Percentiles rank a stretch among this genome's conserved stretches.
Evolutionary conservation across 2,113 vertebrate genomes (phyloP).

Genomic region (Crotophaga sulcirostris): DNA sequence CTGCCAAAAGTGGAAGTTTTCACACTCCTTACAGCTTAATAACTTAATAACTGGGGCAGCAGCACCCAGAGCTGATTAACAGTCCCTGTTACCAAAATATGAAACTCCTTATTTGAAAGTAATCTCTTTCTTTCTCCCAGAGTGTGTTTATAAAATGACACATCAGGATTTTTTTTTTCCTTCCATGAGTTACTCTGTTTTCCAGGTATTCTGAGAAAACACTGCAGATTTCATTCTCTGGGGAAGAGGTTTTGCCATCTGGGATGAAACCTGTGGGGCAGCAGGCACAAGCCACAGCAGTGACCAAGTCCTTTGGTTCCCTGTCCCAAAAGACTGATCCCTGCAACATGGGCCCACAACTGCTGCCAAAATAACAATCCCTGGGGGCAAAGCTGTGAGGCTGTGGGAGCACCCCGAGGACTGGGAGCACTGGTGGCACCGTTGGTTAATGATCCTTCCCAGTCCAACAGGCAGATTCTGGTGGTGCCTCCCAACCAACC

Average conservation of each 20-base stretch:
- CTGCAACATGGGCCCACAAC: not conserved
- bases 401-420: accelerated
- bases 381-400: not conserved
- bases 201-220: not conserved
- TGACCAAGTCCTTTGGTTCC: not conserved
- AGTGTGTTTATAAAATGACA: not conserved
- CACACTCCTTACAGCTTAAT: not conserved
- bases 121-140: not conserved
- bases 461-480: too few relatives aligned
- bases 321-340: not conserved
- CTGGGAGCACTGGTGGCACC: not conserved
- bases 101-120: not conserved
- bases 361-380: not conserved
- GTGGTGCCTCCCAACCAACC: not conserved
- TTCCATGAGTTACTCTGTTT: not conserved
- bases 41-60: not conserved
- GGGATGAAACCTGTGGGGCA: accelerated
- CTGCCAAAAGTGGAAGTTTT: not conserved
- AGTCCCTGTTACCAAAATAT: not conserved
- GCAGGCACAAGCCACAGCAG: accelerated
- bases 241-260: accelerated
- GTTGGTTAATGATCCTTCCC: not conserved
- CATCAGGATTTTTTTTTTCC: not conserved
- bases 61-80: not conserved
- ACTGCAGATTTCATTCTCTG: not conserved